These are phyloP conservation scores for Corythoichthys haematopterus DNA, from an alignment of 2,113 vertebrate genomes.

Conservation along the genomic window DNA sequence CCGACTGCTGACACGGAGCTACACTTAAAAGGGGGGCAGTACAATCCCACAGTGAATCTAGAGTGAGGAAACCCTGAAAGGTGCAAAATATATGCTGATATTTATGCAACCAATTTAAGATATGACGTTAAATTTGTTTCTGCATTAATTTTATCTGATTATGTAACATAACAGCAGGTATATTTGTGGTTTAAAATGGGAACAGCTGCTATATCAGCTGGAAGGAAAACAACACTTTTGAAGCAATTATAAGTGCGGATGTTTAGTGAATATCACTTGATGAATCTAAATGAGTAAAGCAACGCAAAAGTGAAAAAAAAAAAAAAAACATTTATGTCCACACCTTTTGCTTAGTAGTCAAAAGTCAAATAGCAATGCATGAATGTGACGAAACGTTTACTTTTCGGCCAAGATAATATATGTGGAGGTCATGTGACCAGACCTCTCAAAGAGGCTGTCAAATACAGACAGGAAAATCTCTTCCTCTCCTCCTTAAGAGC, in stretches of 20 bases:
- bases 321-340: no score
- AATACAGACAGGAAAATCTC: slow-evolving; percentile 65
- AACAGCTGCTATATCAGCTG: slow-evolving; percentile 4
- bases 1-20: no score
- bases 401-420: slow-evolving; percentile 38
- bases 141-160: slow-evolving; percentile 27
- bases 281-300: not conserved
- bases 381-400: no score
- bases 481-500: slow-evolving; percentile 62
- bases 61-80: not conserved
- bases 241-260: slow-evolving; percentile 13
- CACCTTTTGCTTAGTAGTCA: no score
- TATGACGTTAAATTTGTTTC: slow-evolving; percentile 9
- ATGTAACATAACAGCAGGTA: slow-evolving; percentile 27
- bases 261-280: slow-evolving; percentile 18
- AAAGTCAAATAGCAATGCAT: not conserved
- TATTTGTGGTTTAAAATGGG: slow-evolving; percentile 29
- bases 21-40: not conserved
- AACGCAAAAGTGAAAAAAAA: no score
- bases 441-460: slow-evolving; percentile 61
- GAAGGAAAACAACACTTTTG: not conserved
- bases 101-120: slow-evolving; percentile 30
- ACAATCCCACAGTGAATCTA: not conserved
- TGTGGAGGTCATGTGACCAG: slow-evolving; percentile 47
- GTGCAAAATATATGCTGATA: slow-evolving; percentile 23